Evolutionary conservation across 2,888 invertebrate species (phyloP).

Genomic region (Pegoplata infirma): DNA sequence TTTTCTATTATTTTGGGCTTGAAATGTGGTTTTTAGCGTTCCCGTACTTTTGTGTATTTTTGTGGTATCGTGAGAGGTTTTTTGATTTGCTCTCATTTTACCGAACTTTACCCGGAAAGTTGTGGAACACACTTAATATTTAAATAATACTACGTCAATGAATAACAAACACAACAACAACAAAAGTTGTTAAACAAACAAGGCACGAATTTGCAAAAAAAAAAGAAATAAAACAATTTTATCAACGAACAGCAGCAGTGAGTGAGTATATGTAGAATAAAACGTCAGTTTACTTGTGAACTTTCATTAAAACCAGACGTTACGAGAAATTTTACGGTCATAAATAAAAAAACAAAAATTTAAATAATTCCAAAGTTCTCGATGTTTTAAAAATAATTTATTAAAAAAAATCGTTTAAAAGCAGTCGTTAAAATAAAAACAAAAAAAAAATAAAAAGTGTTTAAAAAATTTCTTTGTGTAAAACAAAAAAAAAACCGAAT

Average conservation of each 20-base stretch:
- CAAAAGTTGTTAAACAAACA: conserved; percentile 4
- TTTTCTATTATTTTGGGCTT: no score
- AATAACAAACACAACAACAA: conserved; percentile 5
- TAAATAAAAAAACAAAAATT: not conserved
- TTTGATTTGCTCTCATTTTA: no score
- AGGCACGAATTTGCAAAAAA: conserved; percentile 20
- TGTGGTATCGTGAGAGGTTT: no score
- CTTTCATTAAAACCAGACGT: conserved; percentile 24
- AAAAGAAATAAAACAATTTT: not conserved
- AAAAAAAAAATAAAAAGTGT: conserved; percentile 7
- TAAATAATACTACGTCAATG: conserved; percentile 35
- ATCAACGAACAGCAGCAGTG: conserved; percentile 7
- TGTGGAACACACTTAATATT: no score
- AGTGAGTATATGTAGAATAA: no score
- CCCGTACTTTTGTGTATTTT: no score
- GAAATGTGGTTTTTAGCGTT: no score
- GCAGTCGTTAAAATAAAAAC: not conserved
- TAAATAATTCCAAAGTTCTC: not conserved
- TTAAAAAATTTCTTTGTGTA: conserved; percentile 13
- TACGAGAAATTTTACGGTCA: not conserved
- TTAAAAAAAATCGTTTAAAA: not conserved
- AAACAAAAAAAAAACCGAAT: conserved; percentile 1
- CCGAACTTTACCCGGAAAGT: no score
- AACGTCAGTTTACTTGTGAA: conserved; percentile 39
- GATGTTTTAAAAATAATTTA: not conserved